Evolutionary conservation across 2,888 invertebrate genomes (phyloP).

Genomic region (Drymonia ruficornis): DNA sequence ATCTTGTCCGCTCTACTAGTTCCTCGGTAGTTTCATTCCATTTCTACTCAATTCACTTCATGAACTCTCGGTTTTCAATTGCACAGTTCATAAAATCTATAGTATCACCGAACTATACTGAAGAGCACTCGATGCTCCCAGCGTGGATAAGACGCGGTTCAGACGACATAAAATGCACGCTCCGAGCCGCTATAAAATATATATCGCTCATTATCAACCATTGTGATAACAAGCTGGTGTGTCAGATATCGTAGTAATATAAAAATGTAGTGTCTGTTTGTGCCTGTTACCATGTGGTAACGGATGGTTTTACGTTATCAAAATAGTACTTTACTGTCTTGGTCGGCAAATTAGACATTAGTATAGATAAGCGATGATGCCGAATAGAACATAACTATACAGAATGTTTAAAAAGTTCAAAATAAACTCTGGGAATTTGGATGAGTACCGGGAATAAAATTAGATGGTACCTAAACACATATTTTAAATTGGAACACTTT

Average conservation of each 20-base stretch:
- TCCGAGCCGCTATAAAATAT: constrained; percentile 42
- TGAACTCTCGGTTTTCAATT: not conserved
- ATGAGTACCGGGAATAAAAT: too few relatives aligned
- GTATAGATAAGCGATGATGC: too few relatives aligned
- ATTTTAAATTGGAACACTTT: too few relatives aligned
- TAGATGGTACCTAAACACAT: too few relatives aligned
- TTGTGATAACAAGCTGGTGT: constrained; percentile 30
- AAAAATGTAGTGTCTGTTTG: not conserved
- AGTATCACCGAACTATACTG: not conserved
- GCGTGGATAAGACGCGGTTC: constrained; percentile 15
- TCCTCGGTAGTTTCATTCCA: not conserved
- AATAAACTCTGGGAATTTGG: too few relatives aligned
- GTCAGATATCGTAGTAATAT: not conserved
- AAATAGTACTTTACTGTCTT: too few relatives aligned
- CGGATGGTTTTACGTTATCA: too few relatives aligned
- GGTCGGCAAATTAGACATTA: too few relatives aligned
- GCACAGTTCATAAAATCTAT: not conserved
- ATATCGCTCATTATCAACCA: constrained; percentile 40
- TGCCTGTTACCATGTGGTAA: too few relatives aligned
- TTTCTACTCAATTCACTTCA: not conserved
- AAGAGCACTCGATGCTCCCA: constrained; percentile 6
- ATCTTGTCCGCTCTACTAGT: not conserved
- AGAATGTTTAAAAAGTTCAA: too few relatives aligned
- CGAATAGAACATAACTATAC: too few relatives aligned
- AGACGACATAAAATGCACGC: constrained; percentile 31